Base-by-base conservation (phyloP, 2,888 invertebrate species). In the Liodrosophila aerea region DNA sequence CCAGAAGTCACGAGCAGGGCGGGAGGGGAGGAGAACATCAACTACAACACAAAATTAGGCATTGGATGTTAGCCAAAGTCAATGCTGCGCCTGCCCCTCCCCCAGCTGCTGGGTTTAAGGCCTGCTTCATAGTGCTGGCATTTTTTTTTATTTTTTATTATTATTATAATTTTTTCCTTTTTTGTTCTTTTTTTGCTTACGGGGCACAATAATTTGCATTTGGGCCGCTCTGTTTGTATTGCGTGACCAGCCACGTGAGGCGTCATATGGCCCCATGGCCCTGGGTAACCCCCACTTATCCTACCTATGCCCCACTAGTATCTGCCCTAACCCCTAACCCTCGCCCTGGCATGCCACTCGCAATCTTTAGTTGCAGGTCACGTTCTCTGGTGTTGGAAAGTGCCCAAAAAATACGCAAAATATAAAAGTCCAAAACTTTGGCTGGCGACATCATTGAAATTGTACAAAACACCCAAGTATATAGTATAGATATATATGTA, bases 241-340 rank as follows among this genome's bases (percentile, higher is more conserved):
- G 68, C 69, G 69, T 69, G 69, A 69, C 69, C 70, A 70, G 57
- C 70, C 57, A 69, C 53, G 60, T 69, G 60, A 53, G 53, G 52
- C 40, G 64, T 46, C 64, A 53, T 40, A 40, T 39, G 47, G 27
- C 27, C n/a, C 2, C 7, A 29, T 41, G 40, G 7, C 34, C 41
- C 45, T 27, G 54, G 34, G 22, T 22, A 22, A 22, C 22, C 22
- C 22, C 22, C 22, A 22, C 5, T 22, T 22, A 22, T n/a, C n/a
- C n/a, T 2, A 22, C 56, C 56, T 45, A 41, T 41, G 39, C 7
- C 46, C 34, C n/a, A n/a, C n/a, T n/a, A n/a, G n/a, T n/a, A n/a
- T n/a, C n/a, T n/a, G n/a, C n/a, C 45, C 36, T 49, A 11, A 15
- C 11, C 22, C 40, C 9, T 1, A 9, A 2, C 12, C 34, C n/a